These are phyloP conservation scores for Leucosticte australis DNA, from an alignment of 2,113 vertebrate species.

Conservation along the genomic window DNA sequence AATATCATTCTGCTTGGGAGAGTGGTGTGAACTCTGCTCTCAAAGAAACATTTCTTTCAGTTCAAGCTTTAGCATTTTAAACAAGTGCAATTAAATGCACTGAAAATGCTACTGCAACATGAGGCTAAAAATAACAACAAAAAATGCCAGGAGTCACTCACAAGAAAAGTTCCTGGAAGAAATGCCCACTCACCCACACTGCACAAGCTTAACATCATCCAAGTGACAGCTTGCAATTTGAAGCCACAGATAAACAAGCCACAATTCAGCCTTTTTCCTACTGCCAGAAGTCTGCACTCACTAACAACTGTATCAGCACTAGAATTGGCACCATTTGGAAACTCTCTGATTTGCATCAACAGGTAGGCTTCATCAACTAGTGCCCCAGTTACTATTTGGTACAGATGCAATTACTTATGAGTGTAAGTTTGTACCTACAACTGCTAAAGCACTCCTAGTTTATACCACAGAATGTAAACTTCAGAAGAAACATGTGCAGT, in stretches of 20 bases:
- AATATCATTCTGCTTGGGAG: background rate
- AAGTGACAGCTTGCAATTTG: background rate
- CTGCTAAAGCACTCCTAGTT: background rate
- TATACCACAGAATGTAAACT: background rate
- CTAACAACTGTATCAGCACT: background rate
- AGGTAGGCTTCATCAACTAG: background rate
- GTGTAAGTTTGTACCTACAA: background rate
- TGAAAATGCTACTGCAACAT: background rate
- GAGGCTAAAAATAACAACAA: background rate
- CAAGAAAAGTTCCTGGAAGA: background rate
- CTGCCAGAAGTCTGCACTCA: background rate
- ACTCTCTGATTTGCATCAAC: background rate
- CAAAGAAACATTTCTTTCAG: background rate
- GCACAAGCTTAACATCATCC: background rate
- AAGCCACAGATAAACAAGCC: background rate
- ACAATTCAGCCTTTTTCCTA: background rate
- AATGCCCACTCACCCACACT: background rate
- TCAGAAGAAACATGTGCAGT: background rate
- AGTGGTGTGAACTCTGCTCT: background rate
- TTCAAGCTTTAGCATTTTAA: background rate
- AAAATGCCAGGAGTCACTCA: background rate
- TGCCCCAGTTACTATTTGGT: background rate
- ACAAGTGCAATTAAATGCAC: background rate
- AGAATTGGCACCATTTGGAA: background rate
- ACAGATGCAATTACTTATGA: rapidly evolving